These are phyloP conservation scores for Saccopteryx bilineata DNA, from an alignment of 2,113 vertebrate genomes.

Conservation along the genomic window DNA sequence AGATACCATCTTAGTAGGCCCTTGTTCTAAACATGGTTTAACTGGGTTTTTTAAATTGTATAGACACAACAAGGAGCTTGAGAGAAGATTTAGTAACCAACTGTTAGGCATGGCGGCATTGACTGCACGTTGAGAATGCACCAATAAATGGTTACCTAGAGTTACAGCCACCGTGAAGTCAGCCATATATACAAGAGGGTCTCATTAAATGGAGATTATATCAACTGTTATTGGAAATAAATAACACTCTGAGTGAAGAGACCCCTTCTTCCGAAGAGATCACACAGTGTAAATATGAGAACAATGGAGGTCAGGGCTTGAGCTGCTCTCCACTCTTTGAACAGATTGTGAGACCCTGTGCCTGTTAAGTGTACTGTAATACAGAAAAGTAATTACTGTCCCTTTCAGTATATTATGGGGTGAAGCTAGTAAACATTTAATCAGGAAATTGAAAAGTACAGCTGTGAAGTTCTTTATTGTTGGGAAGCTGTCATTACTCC, in stretches of 20 bases:
- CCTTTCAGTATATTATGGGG: background rate
- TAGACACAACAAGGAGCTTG: background rate
- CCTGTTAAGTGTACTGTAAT: background rate
- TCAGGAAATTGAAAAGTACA: constrained; percentile 55
- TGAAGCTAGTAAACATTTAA: constrained; percentile 55
- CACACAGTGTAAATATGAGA: background rate
- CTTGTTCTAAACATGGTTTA: background rate
- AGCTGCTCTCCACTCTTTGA: constrained; percentile 16
- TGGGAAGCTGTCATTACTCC: background rate
- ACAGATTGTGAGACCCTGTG: background rate
- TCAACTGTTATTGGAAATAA: background rate
- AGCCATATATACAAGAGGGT: background rate
- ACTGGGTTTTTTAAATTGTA: background rate
- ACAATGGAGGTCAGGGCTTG: background rate
- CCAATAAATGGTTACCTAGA: background rate
- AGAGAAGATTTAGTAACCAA: background rate
- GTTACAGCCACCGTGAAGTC: background rate
- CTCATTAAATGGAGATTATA: background rate
- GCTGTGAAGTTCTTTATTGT: constrained; percentile 47
- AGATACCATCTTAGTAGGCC: background rate
- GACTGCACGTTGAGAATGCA: background rate
- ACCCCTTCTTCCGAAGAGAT: background rate
- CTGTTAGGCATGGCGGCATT: background rate
- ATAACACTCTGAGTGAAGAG: background rate
- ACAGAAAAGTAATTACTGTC: constrained; percentile 49